Percentiles rank a stretch among this genome's conserved stretches.
Evolutionary conservation across 1,140 invertebrate genomes (phyloP).

Genomic region (Phocides pigmalion): DNA sequence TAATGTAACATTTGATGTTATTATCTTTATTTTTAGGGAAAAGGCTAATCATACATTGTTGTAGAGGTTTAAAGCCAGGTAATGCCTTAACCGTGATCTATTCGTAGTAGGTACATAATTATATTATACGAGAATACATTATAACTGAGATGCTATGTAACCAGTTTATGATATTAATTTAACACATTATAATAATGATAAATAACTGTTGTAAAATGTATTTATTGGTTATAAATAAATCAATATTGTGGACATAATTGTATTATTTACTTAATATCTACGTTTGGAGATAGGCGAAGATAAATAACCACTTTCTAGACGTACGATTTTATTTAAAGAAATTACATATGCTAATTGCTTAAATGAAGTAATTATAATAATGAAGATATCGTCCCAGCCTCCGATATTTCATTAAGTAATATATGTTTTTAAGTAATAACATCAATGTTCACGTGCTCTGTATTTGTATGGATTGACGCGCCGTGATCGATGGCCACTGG

Average conservation of each 20-base stretch:
- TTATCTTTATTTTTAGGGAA: conserved; percentile 8
- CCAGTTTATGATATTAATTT: conserved; percentile 56
- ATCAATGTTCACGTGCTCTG: not conserved
- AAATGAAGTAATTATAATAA: conserved; percentile 17
- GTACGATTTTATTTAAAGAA: not conserved
- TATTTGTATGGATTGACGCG: conserved; percentile 31
- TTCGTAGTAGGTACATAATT: conserved; percentile 47
- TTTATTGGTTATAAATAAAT: conserved; percentile 80
- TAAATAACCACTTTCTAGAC: not conserved
- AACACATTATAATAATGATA: conserved; percentile 62
- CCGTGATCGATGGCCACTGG: conserved; percentile 24
- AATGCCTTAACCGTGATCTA: conserved; percentile 69
- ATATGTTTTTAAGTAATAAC: not conserved
- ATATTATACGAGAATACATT: conserved; percentile 14
- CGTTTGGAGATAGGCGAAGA: not conserved
- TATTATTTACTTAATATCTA: conserved; percentile 37
- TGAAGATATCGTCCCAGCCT: conserved; percentile 52
- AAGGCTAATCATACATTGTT: conserved; percentile 31
- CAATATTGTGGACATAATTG: conserved; percentile 48
- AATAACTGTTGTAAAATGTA: conserved; percentile 81
- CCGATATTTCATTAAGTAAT: conserved; percentile 39
- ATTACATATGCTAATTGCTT: conserved; percentile 6
- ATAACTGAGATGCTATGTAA: conserved; percentile 35
- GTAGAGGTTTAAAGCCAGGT: conserved; percentile 39
- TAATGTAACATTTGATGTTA: conserved; percentile 13